Conservation (phyloP, 2,797 vertebrate genomes). For the Eospalax fontanierii region DNA sequence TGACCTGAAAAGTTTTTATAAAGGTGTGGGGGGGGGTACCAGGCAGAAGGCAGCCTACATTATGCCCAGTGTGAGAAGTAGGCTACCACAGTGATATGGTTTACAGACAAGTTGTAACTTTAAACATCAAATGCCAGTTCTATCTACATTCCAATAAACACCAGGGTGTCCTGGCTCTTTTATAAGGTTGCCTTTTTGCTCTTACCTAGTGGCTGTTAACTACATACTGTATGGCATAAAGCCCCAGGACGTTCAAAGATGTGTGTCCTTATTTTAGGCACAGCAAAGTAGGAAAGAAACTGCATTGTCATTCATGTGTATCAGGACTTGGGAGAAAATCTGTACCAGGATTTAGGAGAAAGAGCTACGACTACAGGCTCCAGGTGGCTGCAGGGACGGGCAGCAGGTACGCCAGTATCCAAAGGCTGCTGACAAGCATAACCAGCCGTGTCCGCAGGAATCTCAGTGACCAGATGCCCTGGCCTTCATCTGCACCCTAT, state of each 20-base stretch:
- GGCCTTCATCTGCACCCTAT: not conserved
- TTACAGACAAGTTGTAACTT: constrained; percentile 15
- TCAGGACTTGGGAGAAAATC: not conserved
- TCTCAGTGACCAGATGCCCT: not conserved
- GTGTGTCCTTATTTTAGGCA: constrained; percentile 15
- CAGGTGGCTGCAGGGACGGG: not conserved
- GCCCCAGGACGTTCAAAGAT: not conserved
- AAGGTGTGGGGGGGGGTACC: not conserved
- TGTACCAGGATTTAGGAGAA: not conserved
- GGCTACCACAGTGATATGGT: not conserved
- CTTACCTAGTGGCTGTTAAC: not conserved
- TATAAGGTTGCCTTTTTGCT: not conserved
- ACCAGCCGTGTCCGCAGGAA: not conserved
- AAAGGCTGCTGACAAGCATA: not conserved
- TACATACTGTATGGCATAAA: not conserved
- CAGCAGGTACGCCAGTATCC: not conserved
- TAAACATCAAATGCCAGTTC: constrained; percentile 7
- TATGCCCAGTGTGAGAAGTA: not conserved
- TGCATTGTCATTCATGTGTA: not conserved
- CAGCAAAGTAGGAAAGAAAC: constrained; percentile 2
- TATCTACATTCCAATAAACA: not conserved
- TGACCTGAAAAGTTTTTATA: too few species aligned
- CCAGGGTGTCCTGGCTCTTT: constrained; percentile 1
- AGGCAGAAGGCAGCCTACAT: not conserved
- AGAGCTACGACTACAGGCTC: not conserved